phyloP scores from a whole-genome alignment of 2,113 vertebrate species.

The Chlorodrepanis virens region DNA sequence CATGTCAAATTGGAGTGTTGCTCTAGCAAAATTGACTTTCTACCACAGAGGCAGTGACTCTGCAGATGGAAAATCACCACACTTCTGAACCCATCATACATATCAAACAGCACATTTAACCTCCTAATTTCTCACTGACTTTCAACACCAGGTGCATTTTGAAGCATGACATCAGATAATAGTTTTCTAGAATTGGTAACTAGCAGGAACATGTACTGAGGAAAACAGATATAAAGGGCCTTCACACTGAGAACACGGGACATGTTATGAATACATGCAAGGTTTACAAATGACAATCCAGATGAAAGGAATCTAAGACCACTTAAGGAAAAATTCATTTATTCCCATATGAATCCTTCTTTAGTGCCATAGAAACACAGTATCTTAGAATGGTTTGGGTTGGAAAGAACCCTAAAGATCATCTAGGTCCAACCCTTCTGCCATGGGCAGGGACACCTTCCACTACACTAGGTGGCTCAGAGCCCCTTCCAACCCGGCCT shows the following conservation, averaged over 20 bases:
- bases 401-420: background rate
- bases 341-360: background rate
- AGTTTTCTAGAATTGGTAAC: background rate
- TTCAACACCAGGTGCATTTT: background rate
- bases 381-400: background rate
- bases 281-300: background rate
- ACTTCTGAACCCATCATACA: background rate
- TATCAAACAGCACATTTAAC: background rate
- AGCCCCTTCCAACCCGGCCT: background rate
- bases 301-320: background rate
- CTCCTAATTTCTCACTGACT: background rate
- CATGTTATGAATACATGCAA: background rate
- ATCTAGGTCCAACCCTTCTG: background rate
- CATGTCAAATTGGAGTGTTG: background rate
- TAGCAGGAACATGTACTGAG: background rate
- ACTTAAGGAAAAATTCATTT: background rate
- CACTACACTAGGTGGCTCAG: background rate
- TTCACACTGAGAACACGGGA: background rate
- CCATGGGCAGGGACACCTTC: background rate
- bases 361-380: background rate
- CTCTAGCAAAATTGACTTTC: background rate
- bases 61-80: background rate
- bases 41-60: background rate
- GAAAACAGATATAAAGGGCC: background rate
- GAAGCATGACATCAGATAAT: background rate